Conservation (phyloP, 2,888 invertebrate species). For the Ormyrus rosae region DNA sequence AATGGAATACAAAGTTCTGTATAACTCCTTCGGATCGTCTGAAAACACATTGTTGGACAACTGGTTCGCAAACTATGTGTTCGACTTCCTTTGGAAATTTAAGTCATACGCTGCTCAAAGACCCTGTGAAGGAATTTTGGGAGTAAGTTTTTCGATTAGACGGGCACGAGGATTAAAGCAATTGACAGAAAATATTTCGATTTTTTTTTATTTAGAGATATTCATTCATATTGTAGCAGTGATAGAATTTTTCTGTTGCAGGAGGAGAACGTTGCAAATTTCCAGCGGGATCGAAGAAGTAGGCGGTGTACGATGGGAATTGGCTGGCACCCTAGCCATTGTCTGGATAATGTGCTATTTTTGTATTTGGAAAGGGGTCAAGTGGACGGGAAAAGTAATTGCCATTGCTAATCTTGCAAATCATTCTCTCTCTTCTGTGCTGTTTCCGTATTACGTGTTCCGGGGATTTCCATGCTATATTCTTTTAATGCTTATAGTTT, state of each 20-base stretch:
- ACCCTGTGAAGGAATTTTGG: conserved; percentile 99
- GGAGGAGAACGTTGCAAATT: conserved; percentile 94
- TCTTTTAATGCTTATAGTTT: no score
- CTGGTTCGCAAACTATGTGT: conserved; percentile 77
- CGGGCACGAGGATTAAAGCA: no score
- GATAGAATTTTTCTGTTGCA: conserved; percentile 69
- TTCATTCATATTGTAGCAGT: no score
- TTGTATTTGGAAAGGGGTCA: conserved; percentile 99
- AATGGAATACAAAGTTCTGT: conserved; percentile 95
- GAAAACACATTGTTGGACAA: conserved; percentile 84
- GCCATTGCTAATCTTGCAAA: not conserved
- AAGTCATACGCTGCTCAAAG: conserved; percentile 84
- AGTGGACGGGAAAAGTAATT: conserved; percentile 96
- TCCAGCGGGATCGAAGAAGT: conserved; percentile 93
- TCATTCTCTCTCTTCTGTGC: no score
- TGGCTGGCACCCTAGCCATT: conserved; percentile 92
- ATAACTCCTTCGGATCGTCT: conserved; percentile 91
- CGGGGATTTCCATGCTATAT: no score
- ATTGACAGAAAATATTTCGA: no score
- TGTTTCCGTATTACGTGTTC: no score
- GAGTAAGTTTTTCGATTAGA: conserved; percentile 83
- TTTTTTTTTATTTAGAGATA: no score
- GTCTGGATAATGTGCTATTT: conserved; percentile 99
- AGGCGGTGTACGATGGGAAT: conserved; percentile 93
- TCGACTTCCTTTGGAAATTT: conserved; percentile 82